These are phyloP conservation scores for Macrochelys suwanniensis DNA, from an alignment of 2,797 vertebrate species.

Conservation along the genomic window DNA sequence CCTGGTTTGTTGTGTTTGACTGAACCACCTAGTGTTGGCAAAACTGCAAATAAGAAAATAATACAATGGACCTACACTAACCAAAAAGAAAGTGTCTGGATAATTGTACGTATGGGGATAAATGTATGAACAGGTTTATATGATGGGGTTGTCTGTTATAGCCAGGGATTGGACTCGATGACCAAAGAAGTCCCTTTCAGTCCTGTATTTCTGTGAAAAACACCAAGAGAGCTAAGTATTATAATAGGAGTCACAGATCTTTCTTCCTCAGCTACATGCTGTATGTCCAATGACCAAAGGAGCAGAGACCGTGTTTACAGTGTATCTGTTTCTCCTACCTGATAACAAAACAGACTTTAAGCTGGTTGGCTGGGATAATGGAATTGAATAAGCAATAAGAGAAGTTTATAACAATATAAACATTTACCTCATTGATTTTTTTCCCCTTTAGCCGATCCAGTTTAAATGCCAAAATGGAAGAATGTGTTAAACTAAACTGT, in stretches of 20 bases:
- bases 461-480: constrained; percentile 94
- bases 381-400: rapidly evolving
- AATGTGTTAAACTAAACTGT: constrained; percentile 93
- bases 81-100: background rate
- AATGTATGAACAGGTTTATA: no score
- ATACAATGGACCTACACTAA: background rate
- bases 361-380: background rate
- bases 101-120: background rate
- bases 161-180: background rate
- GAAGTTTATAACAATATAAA: rapidly evolving
- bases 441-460: constrained; percentile 88
- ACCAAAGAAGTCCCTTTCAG: background rate
- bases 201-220: background rate
- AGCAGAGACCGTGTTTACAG: background rate
- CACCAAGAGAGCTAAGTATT: background rate
- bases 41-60: background rate
- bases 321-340: background rate
- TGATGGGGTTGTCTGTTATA: background rate
- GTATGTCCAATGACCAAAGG: background rate
- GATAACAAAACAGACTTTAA: background rate
- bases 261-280: background rate
- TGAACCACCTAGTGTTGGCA: background rate
- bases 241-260: background rate
- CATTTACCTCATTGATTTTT: constrained; percentile 7
- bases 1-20: background rate